phyloP scores from a whole-genome alignment of 1,140 invertebrate genomes.

The Bombus fervidus region DNA sequence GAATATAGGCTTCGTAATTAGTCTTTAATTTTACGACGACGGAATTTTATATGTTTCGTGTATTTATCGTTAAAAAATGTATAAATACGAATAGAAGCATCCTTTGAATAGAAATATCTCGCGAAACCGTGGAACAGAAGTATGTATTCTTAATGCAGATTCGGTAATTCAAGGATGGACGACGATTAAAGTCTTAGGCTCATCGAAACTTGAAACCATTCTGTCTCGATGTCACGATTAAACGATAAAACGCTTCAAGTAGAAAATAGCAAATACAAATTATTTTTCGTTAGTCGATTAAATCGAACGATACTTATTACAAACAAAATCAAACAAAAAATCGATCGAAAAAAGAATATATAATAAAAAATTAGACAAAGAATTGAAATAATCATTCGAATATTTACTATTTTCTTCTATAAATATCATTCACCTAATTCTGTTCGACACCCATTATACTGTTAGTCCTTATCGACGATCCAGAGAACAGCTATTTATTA shows the following conservation, averaged over 20 bases:
- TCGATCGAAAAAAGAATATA: background rate
- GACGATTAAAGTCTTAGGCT: background rate
- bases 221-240: background rate
- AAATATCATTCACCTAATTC: slow-evolving; percentile 16
- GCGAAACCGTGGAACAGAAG: background rate
- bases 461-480: slow-evolving; percentile 19
- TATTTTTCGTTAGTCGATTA: background rate
- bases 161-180: background rate
- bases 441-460: slow-evolving; percentile 10
- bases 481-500: slow-evolving; percentile 47
- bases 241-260: background rate
- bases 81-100: background rate
- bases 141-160: background rate
- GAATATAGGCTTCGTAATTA: background rate
- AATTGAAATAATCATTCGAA: background rate
- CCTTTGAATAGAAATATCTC: background rate
- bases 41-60: background rate
- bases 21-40: slow-evolving; percentile 1
- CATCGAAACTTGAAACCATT: background rate
- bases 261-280: slow-evolving; percentile 35
- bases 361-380: background rate
- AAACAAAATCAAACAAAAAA: background rate
- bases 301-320: background rate
- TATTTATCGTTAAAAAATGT: background rate
- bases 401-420: slow-evolving; percentile 40